A percentile compares a stretch with the other conserved stretches of the same genome.
phyloP scores from a whole-genome alignment of 2,797 vertebrate species.

The Hirundo rustica region DNA sequence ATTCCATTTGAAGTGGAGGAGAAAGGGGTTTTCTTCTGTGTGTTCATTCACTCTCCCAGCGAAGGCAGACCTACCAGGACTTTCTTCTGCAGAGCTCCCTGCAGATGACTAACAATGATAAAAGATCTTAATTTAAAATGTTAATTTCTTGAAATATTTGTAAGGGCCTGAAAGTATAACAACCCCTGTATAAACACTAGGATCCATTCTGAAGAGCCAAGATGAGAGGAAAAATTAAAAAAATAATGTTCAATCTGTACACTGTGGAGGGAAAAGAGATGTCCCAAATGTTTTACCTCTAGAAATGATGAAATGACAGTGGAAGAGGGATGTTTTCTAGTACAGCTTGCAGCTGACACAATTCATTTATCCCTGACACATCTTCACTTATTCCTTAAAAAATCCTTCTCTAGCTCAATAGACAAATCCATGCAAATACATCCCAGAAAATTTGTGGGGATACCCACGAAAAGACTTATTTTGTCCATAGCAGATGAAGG shows the following conservation, averaged over 20 bases:
- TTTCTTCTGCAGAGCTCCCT: neutral
- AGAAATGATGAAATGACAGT: neutral
- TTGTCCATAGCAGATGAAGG: neutral
- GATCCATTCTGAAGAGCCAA: neutral
- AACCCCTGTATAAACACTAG: neutral
- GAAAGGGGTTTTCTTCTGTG: rapidly evolving
- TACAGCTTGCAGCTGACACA: neutral
- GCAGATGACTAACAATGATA: neutral
- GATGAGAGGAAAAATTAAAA: neutral
- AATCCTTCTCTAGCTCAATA: neutral
- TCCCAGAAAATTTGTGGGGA: neutral
- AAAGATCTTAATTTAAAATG: neutral
- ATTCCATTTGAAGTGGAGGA: neutral
- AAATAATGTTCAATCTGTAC: neutral
- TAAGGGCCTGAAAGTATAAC: neutral
- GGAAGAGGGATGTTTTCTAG: neutral
- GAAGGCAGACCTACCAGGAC: neutral
- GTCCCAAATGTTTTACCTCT: neutral
- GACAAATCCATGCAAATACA: neutral
- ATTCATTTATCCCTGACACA: neutral
- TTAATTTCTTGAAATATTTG: neutral
- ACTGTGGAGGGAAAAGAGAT: rapidly evolving
- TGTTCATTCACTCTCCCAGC: neutral
- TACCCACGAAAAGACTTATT: neutral
- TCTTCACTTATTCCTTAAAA: neutral